These are phyloP conservation scores for Petaurus breviceps DNA, from an alignment of 2,113 vertebrate genomes.

Conservation along the genomic window DNA sequence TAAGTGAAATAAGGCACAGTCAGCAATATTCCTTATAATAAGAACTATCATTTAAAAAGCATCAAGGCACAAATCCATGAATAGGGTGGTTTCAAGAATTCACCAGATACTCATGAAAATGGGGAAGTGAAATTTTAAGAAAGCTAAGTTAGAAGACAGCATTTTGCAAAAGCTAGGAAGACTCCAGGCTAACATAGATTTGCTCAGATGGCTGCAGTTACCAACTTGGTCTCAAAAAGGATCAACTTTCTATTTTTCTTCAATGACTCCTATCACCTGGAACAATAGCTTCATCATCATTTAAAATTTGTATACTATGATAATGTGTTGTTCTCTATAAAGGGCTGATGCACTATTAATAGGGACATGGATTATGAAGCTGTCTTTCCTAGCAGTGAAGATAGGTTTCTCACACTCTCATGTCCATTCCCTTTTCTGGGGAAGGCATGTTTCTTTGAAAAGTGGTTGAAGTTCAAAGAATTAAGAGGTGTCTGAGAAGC, in stretches of 20 bases:
- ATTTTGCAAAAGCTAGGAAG: constrained; percentile 15
- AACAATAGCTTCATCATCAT: constrained; percentile 6
- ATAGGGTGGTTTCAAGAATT: background rate
- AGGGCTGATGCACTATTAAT: background rate
- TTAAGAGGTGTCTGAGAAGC: background rate
- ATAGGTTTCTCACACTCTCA: constrained; percentile 6
- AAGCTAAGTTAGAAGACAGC: constrained; percentile 20
- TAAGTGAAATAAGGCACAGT: constrained; percentile 55
- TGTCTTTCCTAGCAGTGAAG: constrained; percentile 11
- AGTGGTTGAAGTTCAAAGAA: constrained; percentile 3
- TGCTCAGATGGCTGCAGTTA: constrained; percentile 20
- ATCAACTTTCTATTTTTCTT: constrained; percentile 44
- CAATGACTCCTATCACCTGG: background rate
- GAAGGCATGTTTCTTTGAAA: constrained; percentile 38
- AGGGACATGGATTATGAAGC: background rate
- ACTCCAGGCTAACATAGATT: background rate
- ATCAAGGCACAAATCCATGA: constrained; percentile 40
- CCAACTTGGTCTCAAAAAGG: background rate
- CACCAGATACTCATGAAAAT: background rate
- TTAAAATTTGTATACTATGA: constrained; percentile 24
- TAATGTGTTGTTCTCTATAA: background rate
- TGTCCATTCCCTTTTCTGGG: background rate
- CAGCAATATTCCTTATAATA: constrained; percentile 45
- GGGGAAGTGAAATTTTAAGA: constrained; percentile 51
- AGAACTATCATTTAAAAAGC: constrained; percentile 41